phyloP scores from a whole-genome alignment of 2,888 invertebrate genomes.

The Gisinianus flammeolus region DNA sequence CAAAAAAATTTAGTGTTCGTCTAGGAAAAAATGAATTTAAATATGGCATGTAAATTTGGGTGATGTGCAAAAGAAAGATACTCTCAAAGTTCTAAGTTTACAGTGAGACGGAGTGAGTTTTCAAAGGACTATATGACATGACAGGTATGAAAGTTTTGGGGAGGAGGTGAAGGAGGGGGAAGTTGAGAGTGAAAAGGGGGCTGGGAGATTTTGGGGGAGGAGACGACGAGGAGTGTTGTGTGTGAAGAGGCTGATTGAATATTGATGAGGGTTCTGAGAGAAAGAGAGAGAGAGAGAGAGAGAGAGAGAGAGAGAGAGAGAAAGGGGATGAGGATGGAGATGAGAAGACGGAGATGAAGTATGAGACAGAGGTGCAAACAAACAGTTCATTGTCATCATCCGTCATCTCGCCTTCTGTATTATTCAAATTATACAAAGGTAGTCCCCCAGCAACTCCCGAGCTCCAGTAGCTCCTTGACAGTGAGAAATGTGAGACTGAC shows the following conservation, averaged over 20 bases:
- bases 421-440: conserved; percentile 2
- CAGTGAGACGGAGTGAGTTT: too few species aligned
- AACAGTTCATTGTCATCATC: conserved; percentile 26
- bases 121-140: not conserved
- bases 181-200: not conserved
- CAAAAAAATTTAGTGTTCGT: too few species aligned
- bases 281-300: too few species aligned
- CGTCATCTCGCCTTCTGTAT: conserved; percentile 17
- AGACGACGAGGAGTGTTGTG: not conserved
- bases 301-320: conserved; percentile 4
- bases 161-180: not conserved
- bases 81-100: too few species aligned
- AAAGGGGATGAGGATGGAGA: not conserved
- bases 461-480: conserved; percentile 10
- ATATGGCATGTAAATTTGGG: too few species aligned
- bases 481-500: conserved; percentile 16
- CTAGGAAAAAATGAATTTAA: too few species aligned
- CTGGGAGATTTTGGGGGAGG: not conserved
- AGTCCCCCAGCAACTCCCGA: not conserved
- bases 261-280: not conserved
- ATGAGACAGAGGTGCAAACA: not conserved
- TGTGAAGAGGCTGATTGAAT: not conserved
- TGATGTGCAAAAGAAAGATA: too few species aligned
- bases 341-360: not conserved
- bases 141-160: not conserved